Conservation (phyloP, 2,797 vertebrate species). For the Gallinago stenura region DNA sequence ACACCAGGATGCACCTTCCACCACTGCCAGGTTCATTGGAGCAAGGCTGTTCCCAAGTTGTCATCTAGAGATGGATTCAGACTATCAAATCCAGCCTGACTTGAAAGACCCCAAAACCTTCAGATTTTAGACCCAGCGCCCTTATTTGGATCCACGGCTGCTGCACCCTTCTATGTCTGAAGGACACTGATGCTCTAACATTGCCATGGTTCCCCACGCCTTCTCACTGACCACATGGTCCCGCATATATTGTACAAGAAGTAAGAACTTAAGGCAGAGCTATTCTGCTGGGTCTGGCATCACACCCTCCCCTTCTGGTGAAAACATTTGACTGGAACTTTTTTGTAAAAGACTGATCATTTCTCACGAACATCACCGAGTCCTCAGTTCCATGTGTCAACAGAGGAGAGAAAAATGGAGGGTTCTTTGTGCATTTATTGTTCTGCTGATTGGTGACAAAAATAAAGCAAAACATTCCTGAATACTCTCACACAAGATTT, state of each 20-base stretch:
- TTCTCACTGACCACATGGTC: neutral
- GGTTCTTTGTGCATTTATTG: neutral
- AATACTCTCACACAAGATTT: neutral
- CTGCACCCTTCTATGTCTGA: neutral
- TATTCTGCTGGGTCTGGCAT: neutral
- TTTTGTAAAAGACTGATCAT: neutral
- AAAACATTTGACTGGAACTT: neutral
- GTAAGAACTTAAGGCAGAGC: neutral
- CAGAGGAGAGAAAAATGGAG: neutral
- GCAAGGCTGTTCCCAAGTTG: neutral
- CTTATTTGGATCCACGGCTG: neutral
- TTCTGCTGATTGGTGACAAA: constrained; percentile 9
- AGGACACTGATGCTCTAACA: neutral
- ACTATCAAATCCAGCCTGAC: neutral
- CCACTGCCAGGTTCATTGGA: neutral
- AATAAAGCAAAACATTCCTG: neutral
- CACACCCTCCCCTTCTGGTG: neutral
- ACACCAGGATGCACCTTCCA: neutral
- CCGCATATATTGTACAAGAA: rapidly evolving
- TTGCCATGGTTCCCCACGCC: neutral
- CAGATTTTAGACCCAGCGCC: neutral
- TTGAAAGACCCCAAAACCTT: neutral
- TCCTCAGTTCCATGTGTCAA: neutral
- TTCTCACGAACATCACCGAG: rapidly evolving
- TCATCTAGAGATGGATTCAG: neutral